Evolutionary conservation across 2,888 invertebrate genomes (phyloP).

Genomic region (Ophraella communa): DNA sequence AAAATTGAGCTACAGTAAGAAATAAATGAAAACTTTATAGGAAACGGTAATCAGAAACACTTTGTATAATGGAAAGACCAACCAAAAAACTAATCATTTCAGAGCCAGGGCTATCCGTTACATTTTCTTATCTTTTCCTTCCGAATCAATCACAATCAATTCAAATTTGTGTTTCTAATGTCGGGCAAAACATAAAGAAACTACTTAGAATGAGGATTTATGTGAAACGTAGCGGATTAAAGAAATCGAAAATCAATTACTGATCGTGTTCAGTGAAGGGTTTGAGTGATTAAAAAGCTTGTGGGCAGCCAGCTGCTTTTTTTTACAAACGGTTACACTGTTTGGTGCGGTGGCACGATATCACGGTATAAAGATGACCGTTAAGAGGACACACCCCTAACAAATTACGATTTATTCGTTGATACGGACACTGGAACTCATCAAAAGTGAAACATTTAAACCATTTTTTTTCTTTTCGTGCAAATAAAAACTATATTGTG

Average conservation of each 20-base stretch:
- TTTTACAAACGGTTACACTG: conserved; percentile 42
- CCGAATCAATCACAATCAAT: conserved; percentile 34
- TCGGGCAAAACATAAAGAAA: conserved; percentile 32
- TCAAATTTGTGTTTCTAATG: conserved; percentile 26
- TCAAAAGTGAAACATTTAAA: neutral
- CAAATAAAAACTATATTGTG: too few relatives aligned
- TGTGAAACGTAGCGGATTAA: conserved; percentile 39
- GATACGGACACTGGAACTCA: neutral
- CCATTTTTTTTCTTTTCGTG: too few relatives aligned
- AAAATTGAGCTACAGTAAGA: too few relatives aligned
- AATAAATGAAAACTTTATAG: too few relatives aligned
- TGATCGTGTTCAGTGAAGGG: conserved; percentile 37
- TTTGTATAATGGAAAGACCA: neutral
- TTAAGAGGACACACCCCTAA: conserved; percentile 27
- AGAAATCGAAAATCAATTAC: conserved; percentile 46
- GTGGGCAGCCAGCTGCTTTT: conserved; percentile 35
- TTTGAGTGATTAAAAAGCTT: conserved; percentile 45
- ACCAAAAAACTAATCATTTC: neutral
- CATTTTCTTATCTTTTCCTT: neutral
- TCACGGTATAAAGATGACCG: conserved; percentile 39
- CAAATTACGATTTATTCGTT: conserved; percentile 18
- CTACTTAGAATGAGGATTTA: conserved; percentile 38
- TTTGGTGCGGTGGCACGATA: conserved; percentile 41
- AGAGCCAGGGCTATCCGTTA: neutral
- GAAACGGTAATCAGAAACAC: neutral